Percentiles rank a stretch among this genome's conserved stretches.
These are phyloP conservation scores for Agonopterix heracliana DNA, from an alignment of 2,888 invertebrate genomes.

Conservation along the genomic window DNA sequence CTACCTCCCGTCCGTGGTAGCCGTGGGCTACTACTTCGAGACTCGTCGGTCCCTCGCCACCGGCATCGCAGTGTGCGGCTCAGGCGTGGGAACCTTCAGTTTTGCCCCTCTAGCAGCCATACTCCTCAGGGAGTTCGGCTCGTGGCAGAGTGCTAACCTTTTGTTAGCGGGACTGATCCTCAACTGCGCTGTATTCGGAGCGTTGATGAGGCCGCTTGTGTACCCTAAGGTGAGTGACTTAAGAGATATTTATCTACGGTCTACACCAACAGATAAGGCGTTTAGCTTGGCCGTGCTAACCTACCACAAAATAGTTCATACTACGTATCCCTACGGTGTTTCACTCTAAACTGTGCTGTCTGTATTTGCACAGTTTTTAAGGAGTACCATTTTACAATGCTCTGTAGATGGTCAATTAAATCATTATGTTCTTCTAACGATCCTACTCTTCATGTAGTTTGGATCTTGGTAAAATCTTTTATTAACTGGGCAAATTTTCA, in stretches of 20 bases:
- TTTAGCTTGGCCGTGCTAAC: too few species aligned
- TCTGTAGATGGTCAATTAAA: too few species aligned
- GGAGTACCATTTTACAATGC: too few species aligned
- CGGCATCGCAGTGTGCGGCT: constrained; percentile 96
- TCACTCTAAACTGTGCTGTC: too few species aligned
- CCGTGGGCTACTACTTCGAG: constrained; percentile 98
- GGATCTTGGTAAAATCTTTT: too few species aligned
- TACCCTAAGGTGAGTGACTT: constrained; percentile 78
- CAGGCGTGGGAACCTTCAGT: constrained; percentile 94
- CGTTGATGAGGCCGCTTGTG: constrained; percentile 86
- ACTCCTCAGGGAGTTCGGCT: constrained; percentile 84
- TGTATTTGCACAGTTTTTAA: too few species aligned
- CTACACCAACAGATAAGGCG: not conserved
- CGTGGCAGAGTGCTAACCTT: constrained; percentile 93
- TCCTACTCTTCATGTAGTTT: too few species aligned
- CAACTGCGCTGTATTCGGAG: constrained; percentile 93
- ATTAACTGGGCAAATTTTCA: too few species aligned
- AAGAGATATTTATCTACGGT: constrained; percentile 1
- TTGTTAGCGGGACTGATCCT: constrained; percentile 95
- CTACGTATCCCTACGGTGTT: too few species aligned
- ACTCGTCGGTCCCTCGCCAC: constrained; percentile 95
- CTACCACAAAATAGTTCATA: too few species aligned
- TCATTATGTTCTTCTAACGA: too few species aligned
- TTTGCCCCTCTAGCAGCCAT: constrained; percentile 93
- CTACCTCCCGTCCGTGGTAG: constrained; percentile 97